Base-by-base conservation (phyloP, 1,140 invertebrate genomes). In the Atta texana region DNA sequence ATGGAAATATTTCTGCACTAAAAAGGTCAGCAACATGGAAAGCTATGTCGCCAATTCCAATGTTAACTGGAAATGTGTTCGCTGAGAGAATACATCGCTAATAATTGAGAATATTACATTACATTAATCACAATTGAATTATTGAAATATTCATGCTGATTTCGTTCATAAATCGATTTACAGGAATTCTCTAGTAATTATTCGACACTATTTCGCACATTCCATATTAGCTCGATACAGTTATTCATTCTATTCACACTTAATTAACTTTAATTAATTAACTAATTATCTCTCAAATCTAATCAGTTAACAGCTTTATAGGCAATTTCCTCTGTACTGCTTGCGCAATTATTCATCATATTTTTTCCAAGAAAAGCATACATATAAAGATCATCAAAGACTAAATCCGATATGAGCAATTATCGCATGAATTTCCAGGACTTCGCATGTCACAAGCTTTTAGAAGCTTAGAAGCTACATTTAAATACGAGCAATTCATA, bases 191-290 rank as follows among this genome's bases (percentile, higher is more conserved):
- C 31, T 16, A 34, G 6, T 8, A 44, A 77, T 18, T 16, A 18
- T 44, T 44, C 34, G 8, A 44, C 14, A 14, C 18, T 63, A 76
- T 8, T 21, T 44, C 34, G n/a, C 24, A n/a, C 28, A 28, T 61
- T 44, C 1, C 24, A 24, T 49, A 4, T n/a, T 51, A 49, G 28
- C 16, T n/a, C 18, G 8, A n/a, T 10, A 4, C 7, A 8, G n/a
- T 44, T 31, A 34, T 51, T 51, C 1, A 51, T 63, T 61, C 7
- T 51, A 18, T 53, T 55, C 16, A 16, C 18, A 53, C 6, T 64
- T 51, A 51, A 78, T 66, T 49, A 8, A 61, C 18, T 24, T 39
- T 12, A 31, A 72, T 24, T 76, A 77, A 44, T 77, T 61, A 44
- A 16, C n/a, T 63, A 21, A 64, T 49, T 63, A 64, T 0, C 12